Base-by-base conservation (phyloP, 2,113 vertebrate genomes). In the Chloropsis hardwickii region DNA sequence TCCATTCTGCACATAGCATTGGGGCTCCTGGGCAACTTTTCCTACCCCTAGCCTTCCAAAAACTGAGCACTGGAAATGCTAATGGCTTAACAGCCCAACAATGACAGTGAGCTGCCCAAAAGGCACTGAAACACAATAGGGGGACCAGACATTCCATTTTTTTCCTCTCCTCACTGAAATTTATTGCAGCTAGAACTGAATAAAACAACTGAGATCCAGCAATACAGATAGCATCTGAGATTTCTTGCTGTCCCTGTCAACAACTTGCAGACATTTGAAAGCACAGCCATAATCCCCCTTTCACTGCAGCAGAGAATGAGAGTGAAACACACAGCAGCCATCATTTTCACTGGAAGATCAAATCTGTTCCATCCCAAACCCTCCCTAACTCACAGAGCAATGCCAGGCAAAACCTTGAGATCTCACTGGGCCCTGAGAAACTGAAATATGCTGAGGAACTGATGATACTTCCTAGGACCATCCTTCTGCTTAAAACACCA, bases 211-310 rank as follows among this genome's bases (percentile, higher is more conserved):
- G 39, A 92, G 61, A 89, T 67, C 20, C 3, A 1, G 53, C 81
- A 94, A 85, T 86, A 84, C 40, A 87, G 90, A 96, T 67, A 89
- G 64, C 69, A 89, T 96, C 84, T 79, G 78, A 91, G 78, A 88
- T 89, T 85, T 85, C 94, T 94, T 8, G 5, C 84, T 89, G 84
- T 81, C 66, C 65, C 84, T 95, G 91, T 84, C 94, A 96, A 96
- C 90, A 97, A 74, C 84, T 71, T 91, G 48, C 57, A 92, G 65
- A 89, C 53, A 71, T 81, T 28, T 78, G 87, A 91, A 95, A 86
- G 90, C 73, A 79, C 39, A 97, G 87, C 53, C 44, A 54, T 89
- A 87, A 94, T 94, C 73, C 48, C 39, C 47, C 58, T 89, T 89
- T 71, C 73, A 81, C 40, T 67, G 73, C 51, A 96, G 61, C 11